Conservation (phyloP, 1,140 invertebrate genomes). For the Drosophila kikkawai region DNA sequence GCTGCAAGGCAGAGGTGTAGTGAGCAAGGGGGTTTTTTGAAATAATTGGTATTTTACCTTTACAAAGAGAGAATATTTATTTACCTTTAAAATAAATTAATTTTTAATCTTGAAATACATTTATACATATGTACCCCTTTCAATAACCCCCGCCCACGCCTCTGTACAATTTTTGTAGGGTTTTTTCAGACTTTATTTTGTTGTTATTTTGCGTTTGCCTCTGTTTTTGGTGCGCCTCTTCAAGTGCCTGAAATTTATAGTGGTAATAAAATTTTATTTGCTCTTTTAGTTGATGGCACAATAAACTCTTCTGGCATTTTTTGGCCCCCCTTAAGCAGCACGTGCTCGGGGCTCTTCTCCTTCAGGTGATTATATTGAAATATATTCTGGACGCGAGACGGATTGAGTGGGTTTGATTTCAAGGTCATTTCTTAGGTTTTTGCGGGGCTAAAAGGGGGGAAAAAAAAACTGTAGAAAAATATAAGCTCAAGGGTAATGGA, state of each 20-base stretch:
- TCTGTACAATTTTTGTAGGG: constrained; percentile 20
- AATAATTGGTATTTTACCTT: neutral
- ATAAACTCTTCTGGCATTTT: constrained; percentile 79
- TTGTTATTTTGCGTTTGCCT: constrained; percentile 47
- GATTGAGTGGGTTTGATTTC: constrained; percentile 40
- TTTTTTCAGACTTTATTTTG: constrained; percentile 22
- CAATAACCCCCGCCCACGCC: constrained; percentile 28
- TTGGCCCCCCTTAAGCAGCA: constrained; percentile 52
- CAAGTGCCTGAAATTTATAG: constrained; percentile 83
- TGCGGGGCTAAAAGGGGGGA: neutral
- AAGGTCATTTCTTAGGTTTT: constrained; percentile 55
- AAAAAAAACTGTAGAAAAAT: neutral
- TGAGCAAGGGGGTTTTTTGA: neutral
- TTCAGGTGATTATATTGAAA: constrained; percentile 48
- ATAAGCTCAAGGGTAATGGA: neutral
- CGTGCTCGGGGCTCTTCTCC: constrained; percentile 57
- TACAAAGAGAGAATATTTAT: neutral
- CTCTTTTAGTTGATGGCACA: constrained; percentile 83
- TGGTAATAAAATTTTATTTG: constrained; percentile 84
- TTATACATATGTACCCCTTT: neutral
- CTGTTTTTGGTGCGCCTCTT: constrained; percentile 55
- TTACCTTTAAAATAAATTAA: no score
- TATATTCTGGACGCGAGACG: constrained; percentile 15
- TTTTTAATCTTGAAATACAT: no score
- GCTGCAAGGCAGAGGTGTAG: constrained; percentile 18